phyloP scores from a whole-genome alignment of 2,797 vertebrate species.

The Eupleurogrammus muticus region DNA sequence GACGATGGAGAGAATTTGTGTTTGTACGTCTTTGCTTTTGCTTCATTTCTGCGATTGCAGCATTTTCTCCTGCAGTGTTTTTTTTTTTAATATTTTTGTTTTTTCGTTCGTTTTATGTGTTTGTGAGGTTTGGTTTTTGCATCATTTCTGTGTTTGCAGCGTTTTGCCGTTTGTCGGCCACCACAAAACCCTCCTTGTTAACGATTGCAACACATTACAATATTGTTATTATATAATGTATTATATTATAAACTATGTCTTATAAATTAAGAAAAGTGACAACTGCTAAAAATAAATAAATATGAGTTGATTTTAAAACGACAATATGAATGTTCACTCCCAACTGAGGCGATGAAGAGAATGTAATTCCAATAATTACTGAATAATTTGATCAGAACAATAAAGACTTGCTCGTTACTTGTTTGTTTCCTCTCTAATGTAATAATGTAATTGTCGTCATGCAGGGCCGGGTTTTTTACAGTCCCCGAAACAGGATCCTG shows the following conservation, averaged over 20 bases:
- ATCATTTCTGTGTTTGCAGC: no score
- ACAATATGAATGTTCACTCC: neutral
- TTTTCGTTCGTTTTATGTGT: no score
- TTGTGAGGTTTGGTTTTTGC: no score
- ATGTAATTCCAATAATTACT: constrained; percentile 28
- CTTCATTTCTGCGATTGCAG: no score
- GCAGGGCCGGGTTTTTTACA: constrained; percentile 1
- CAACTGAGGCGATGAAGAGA: constrained; percentile 15
- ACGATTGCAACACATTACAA: neutral
- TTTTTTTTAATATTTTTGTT: no score
- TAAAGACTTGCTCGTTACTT: constrained; percentile 28
- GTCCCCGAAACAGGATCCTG: constrained; percentile 14
- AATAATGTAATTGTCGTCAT: constrained; percentile 16
- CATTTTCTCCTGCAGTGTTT: no score
- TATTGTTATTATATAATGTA: no score
- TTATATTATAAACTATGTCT: no score
- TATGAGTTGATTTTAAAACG: constrained; percentile 26
- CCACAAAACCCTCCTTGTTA: neutral
- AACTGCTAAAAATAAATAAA: constrained; percentile 9
- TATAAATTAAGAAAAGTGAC: neutral
- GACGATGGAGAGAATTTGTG: no score
- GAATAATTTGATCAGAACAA: constrained; percentile 29
- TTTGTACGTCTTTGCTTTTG: no score
- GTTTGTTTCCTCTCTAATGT: constrained; percentile 37
- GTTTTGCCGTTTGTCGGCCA: no score